Percentiles rank a stretch among this genome's conserved stretches.
These are phyloP conservation scores for Sardina pilchardus DNA, from an alignment of 2,113 vertebrate genomes.

Conservation along the genomic window DNA sequence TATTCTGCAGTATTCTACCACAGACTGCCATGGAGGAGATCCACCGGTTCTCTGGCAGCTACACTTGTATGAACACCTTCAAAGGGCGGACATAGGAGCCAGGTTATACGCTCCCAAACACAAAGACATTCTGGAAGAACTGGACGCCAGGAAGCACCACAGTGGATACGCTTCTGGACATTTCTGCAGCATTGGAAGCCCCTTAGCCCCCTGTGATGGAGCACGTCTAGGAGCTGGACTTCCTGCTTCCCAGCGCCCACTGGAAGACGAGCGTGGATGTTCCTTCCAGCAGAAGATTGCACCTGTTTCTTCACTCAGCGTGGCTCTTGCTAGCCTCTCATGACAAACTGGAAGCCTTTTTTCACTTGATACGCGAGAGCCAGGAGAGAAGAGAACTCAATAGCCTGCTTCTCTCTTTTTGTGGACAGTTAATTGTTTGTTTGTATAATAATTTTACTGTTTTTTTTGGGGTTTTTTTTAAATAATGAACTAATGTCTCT, in stretches of 20 bases:
- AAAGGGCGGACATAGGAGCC: slow-evolving; percentile 89
- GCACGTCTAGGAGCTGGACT: background rate
- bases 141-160: background rate
- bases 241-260: background rate
- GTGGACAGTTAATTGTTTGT: slow-evolving; percentile 33
- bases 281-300: background rate
- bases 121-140: background rate
- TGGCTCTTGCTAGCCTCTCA: background rate
- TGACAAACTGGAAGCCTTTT: background rate
- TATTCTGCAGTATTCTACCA: slow-evolving; percentile 83
- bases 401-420: background rate
- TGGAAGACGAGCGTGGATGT: background rate
- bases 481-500: slow-evolving; percentile 52
- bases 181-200: background rate
- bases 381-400: background rate
- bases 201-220: background rate
- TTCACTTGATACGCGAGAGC: background rate
- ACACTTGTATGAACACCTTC: slow-evolving; percentile 99
- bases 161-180: background rate
- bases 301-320: background rate
- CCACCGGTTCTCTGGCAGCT: slow-evolving; percentile 92
- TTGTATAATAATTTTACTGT: slow-evolving; percentile 45
- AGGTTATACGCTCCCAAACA: background rate
- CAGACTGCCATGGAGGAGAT: slow-evolving; percentile 96
- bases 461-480: slow-evolving; percentile 46